Percentiles rank a stretch among this genome's conserved stretches.
Evolutionary conservation across 2,113 vertebrate species (phyloP).

Genomic region (Solenodon paradoxus): DNA sequence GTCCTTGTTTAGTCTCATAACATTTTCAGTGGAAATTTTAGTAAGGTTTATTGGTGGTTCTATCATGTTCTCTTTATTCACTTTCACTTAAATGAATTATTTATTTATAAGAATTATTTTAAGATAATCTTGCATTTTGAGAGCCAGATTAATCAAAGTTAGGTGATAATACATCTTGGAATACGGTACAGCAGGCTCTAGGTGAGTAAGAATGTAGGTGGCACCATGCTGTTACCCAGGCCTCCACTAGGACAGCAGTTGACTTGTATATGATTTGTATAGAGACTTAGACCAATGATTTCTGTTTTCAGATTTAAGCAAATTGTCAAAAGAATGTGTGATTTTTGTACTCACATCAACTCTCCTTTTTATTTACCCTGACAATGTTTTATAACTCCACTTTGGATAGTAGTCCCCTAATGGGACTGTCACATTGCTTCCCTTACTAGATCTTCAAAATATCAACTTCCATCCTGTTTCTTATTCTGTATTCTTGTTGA

Average conservation of each 20-base stretch:
- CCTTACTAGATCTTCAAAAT: background rate
- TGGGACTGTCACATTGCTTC: background rate
- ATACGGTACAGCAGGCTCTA: background rate
- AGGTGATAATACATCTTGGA: background rate
- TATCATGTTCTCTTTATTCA: background rate
- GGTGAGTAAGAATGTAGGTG: background rate
- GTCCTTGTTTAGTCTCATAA: background rate
- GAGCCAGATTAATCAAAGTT: background rate
- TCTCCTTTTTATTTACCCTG: background rate
- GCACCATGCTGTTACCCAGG: background rate
- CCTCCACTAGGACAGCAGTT: fast-evolving
- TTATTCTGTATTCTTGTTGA: background rate
- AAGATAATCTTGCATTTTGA: background rate
- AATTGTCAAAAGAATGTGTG: background rate
- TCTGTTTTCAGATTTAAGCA: background rate
- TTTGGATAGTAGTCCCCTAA: background rate
- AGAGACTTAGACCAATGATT: background rate
- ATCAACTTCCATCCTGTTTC: background rate
- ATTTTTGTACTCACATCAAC: background rate
- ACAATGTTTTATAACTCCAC: background rate
- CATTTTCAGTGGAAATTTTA: background rate
- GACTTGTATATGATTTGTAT: background rate
- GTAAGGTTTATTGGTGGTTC: background rate
- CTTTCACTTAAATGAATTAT: background rate
- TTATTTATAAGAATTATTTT: background rate